Percentiles rank a stretch among this genome's conserved stretches.
These are phyloP conservation scores for Turritopsis rubra DNA, from an alignment of 30 jellyfish, hydroid and myxozoan genomes.

Conservation along the genomic window DNA sequence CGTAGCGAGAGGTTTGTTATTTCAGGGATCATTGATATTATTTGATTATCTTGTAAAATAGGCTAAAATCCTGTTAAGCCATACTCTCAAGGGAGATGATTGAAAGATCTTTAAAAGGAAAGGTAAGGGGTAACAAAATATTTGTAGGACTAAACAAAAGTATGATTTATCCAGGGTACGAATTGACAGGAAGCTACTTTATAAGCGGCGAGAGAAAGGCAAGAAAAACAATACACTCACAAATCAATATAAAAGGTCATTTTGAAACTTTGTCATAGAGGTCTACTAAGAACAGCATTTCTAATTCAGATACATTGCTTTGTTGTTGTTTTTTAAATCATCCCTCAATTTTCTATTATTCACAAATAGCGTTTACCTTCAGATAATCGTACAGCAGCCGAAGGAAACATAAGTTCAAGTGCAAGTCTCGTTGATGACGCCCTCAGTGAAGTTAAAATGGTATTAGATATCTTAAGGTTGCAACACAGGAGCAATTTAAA, in stretches of 20 bases:
- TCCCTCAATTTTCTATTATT: not conserved
- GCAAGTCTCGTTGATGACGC: not conserved
- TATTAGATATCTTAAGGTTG: not conserved
- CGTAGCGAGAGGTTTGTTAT: not conserved
- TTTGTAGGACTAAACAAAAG: not conserved
- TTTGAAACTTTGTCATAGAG: too few species aligned
- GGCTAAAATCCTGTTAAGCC: not conserved
- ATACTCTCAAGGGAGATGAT: not conserved
- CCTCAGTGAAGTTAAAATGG: conserved; percentile 5
- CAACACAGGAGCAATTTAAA: not conserved
- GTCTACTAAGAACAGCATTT: too few species aligned
- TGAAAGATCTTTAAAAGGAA: not conserved
- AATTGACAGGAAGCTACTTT: too few species aligned
- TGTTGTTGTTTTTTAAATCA: not conserved
- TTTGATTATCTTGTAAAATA: not conserved
- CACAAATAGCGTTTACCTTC: too few species aligned
- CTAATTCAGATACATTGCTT: not conserved
- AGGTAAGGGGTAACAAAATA: not conserved
- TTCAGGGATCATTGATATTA: not conserved
- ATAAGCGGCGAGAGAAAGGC: too few species aligned
- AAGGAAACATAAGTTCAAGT: not conserved
- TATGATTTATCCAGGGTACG: not conserved
- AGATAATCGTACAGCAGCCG: conserved; percentile 2
- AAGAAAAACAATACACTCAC: too few species aligned
- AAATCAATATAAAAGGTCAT: too few species aligned